phyloP scores from a whole-genome alignment of 2,797 vertebrate species.

The Spheniscus humboldti region DNA sequence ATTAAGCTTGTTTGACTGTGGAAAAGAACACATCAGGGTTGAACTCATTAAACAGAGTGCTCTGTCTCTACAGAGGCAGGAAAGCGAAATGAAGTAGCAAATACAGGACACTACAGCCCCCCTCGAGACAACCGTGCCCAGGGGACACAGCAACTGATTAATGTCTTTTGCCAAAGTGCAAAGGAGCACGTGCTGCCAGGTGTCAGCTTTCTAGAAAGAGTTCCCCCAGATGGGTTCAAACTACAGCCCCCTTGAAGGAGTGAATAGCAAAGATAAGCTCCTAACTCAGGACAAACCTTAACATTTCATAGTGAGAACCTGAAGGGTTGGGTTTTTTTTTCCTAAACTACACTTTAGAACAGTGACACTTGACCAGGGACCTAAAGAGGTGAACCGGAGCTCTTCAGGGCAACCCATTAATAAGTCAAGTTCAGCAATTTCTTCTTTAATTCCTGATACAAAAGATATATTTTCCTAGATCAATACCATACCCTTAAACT shows the following conservation, averaged over 20 bases:
- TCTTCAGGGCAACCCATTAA: background rate
- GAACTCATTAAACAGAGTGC: background rate
- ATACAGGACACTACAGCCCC: background rate
- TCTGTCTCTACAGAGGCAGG: background rate
- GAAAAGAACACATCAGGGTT: background rate
- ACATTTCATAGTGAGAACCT: background rate
- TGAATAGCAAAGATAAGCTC: background rate
- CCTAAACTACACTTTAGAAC: background rate
- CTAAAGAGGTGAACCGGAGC: background rate
- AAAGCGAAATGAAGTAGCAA: background rate
- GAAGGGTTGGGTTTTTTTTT: background rate
- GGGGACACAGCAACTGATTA: accelerated
- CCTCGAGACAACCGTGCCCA: background rate
- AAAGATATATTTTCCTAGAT: background rate
- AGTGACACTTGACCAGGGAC: background rate
- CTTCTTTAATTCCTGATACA: background rate
- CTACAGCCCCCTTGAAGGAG: background rate
- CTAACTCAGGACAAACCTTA: background rate
- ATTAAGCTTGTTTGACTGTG: background rate
- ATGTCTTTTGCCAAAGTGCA: background rate
- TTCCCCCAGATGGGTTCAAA: background rate
- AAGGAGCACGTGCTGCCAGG: background rate
- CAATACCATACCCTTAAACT: background rate
- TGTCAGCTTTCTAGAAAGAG: background rate
- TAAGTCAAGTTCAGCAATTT: background rate